These are phyloP conservation scores for Sebastiscus albofasciatus DNA, from an alignment of 2,797 vertebrate species.

Conservation along the genomic window DNA sequence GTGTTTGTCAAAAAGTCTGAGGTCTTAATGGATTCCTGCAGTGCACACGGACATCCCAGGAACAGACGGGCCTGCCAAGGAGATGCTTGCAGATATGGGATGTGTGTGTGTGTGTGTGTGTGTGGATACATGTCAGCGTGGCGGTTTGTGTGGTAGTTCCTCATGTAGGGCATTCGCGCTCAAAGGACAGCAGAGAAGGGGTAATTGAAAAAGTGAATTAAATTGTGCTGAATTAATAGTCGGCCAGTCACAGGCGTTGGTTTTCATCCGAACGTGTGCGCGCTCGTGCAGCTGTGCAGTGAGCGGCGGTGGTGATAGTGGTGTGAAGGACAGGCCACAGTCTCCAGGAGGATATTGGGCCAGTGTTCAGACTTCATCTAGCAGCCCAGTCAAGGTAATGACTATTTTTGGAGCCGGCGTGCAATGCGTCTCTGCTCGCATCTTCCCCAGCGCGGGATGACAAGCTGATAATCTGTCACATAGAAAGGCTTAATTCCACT, in stretches of 20 bases:
- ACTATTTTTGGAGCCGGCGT: slow-evolving; percentile 71
- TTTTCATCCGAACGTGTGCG: slow-evolving; percentile 8
- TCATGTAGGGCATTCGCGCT: slow-evolving; percentile 39
- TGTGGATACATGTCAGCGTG: slow-evolving; percentile 22
- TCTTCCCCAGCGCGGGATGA: slow-evolving; percentile 57
- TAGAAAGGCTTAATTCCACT: slow-evolving; percentile 68
- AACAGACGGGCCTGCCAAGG: slow-evolving; percentile 79
- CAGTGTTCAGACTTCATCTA: slow-evolving; percentile 69
- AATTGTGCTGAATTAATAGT: slow-evolving; percentile 54
- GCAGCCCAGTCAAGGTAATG: slow-evolving; percentile 74
- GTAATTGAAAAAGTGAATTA: slow-evolving; percentile 58
- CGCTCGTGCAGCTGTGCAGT: not conserved
- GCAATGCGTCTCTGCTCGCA: slow-evolving; percentile 39
- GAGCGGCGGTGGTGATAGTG: slow-evolving; percentile 44
- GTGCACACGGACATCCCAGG: slow-evolving; percentile 64
- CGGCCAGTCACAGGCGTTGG: slow-evolving; percentile 20
- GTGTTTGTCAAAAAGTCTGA: slow-evolving; percentile 88
- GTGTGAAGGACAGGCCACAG: slow-evolving; percentile 77
- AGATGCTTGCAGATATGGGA: slow-evolving; percentile 69
- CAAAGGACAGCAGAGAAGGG: slow-evolving; percentile 40
- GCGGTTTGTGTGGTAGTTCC: slow-evolving; percentile 25
- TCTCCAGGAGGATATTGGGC: slow-evolving; percentile 79
- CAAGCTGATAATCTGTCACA: slow-evolving; percentile 72
- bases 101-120: not conserved
- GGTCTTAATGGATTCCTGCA: slow-evolving; percentile 87